Evolutionary conservation across 2,888 invertebrate species (phyloP), one percentile per base, ranked within the genome.

Genomic region (Acrocyrtus sp.): DNA sequence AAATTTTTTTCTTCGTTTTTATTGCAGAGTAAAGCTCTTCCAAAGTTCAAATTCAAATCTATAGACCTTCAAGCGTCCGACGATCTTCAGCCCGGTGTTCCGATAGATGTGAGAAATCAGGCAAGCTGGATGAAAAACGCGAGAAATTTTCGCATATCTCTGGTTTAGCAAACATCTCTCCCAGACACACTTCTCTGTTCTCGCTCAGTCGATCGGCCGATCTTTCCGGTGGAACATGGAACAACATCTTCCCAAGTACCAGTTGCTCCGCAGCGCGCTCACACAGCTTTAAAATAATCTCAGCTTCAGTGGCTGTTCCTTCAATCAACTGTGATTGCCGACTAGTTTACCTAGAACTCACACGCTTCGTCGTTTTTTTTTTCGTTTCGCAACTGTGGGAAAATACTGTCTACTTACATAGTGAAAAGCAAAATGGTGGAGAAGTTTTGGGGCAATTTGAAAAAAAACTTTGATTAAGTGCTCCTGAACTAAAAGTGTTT

Each of bases 111-210:
- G n/a, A n/a, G n/a, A n/a, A n/a, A n/a, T n/a, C n/a, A n/a, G n/a
- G n/a, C n/a, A n/a, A n/a, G n/a, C n/a, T n/a, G n/a, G n/a, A n/a
- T n/a, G n/a, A n/a, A n/a, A n/a, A n/a, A n/a, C n/a, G n/a, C n/a
- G n/a, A 54, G 39, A 21, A 57, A 50, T 57, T 66, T 66, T 57
- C 66, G 50, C 65, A 21, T 50, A 26, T 21, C 27, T 43, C 66
- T 27, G 48, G 27, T 48, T 57, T 66, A 50, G 48, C 57, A 53
- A 57, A 50, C 66, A 57, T 3, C 29, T 17, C 10, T n/a, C 51
- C 41, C 50, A 50, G 24, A 48, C 34, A 50, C 57, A 41, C 24
- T 47, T 19, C 17, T 60, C 43, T 50, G n/a, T 29, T 39, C 17
- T 48, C 39, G 56, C 34, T 65, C 56, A 54, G 65, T 65, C 65